Evolutionary conservation across 2,888 invertebrate species (phyloP).

Genomic region (Ophion obscuratus): DNA sequence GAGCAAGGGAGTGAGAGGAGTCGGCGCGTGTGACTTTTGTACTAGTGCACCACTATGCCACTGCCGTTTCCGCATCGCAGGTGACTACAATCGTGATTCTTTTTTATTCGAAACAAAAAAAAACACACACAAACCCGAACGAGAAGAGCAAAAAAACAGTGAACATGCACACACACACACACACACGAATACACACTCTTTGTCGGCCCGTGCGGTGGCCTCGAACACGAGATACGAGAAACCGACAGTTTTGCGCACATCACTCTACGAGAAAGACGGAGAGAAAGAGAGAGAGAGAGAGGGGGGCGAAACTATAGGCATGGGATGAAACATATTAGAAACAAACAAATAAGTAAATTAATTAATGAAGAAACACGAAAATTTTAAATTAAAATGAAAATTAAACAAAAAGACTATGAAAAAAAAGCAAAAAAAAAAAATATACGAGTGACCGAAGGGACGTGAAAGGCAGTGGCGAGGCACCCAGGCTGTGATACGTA

Average conservation of each 20-base stretch:
- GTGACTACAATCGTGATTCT: conserved; percentile 65
- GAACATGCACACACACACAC: conserved; percentile 1
- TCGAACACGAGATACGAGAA: conserved; percentile 11
- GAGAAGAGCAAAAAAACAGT: conserved; percentile 42
- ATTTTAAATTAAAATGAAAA: neutral
- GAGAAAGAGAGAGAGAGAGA: neutral
- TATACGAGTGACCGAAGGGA: conserved; percentile 65
- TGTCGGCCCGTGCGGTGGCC: conserved; percentile 39
- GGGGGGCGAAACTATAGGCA: no score
- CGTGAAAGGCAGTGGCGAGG: conserved; percentile 82
- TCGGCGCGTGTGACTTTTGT: conserved; percentile 80
- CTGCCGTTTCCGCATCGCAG: conserved; percentile 76
- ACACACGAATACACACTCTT: conserved; percentile 14
- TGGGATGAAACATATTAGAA: conserved; percentile 12
- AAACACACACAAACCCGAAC: conserved; percentile 21
- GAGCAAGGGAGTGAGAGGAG: conserved; percentile 20
- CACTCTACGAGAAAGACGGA: conserved; percentile 1
- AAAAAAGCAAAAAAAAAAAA: conserved; percentile 32
- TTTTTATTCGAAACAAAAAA: conserved; percentile 54
- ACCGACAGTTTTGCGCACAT: conserved; percentile 6
- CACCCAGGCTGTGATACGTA: conserved; percentile 84
- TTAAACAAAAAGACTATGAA: conserved; percentile 40
- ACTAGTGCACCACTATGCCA: conserved; percentile 83
- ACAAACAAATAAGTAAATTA: conserved; percentile 14
- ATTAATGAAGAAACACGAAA: no score